Evolutionary conservation across 1,140 invertebrate species (phyloP).

Genomic region (Micrasema longulum): DNA sequence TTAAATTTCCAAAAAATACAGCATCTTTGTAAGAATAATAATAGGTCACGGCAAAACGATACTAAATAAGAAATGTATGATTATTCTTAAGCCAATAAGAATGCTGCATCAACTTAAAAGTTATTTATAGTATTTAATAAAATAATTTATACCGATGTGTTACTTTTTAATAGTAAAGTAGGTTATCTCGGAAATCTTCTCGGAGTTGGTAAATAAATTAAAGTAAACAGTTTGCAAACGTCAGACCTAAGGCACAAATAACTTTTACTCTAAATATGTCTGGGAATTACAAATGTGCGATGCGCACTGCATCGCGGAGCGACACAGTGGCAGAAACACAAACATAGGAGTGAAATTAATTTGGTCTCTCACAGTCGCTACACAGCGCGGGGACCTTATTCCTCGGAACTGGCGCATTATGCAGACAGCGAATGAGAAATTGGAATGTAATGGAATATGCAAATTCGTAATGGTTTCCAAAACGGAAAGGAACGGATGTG

Average conservation of each 20-base stretch:
- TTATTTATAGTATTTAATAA: no score
- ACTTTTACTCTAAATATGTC: slow-evolving; percentile 11
- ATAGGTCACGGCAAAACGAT: no score
- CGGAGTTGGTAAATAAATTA: no score
- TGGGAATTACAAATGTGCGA: slow-evolving; percentile 16
- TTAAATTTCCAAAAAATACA: no score
- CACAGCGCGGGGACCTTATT: slow-evolving; percentile 23
- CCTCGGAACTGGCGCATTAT: slow-evolving; percentile 43
- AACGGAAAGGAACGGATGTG: slow-evolving; percentile 50
- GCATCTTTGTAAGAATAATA: no score
- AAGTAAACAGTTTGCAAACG: no score
- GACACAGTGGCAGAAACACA: slow-evolving; percentile 34
- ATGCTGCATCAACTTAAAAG: no score
- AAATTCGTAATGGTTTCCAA: slow-evolving; percentile 53
- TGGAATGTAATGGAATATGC: slow-evolving; percentile 55
- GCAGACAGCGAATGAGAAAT: slow-evolving; percentile 54
- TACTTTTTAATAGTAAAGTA: no score
- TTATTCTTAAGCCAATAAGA: no score
- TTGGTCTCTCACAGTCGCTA: slow-evolving; percentile 37
- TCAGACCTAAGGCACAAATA: not conserved
- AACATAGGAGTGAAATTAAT: slow-evolving; percentile 46
- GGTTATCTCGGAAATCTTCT: no score
- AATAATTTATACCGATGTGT: no score
- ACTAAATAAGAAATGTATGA: no score
- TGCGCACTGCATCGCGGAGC: slow-evolving; percentile 33